Percentiles rank a stretch among this genome's conserved stretches.
Conservation (phyloP, 1,140 invertebrate species). For the Aphelenchoides avenae region DNA sequence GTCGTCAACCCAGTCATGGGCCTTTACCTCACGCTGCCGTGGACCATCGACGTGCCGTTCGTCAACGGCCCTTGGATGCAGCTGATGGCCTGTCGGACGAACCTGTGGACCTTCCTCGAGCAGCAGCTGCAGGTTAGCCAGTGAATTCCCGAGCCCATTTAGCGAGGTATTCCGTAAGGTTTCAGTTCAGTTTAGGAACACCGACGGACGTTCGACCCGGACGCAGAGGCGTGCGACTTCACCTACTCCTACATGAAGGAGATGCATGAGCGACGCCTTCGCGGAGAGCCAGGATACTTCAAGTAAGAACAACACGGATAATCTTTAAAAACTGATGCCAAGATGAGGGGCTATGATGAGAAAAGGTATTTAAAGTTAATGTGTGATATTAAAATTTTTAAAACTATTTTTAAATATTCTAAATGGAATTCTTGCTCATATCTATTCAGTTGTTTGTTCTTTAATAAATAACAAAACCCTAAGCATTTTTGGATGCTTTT, state of each 20-base stretch:
- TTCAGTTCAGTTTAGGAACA: slow-evolving; percentile 26
- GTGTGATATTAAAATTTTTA: slow-evolving; percentile 9
- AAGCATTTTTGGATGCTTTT: too few species aligned
- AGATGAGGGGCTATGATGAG: too few species aligned
- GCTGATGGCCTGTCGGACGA: slow-evolving; percentile 39
- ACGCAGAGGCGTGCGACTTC: slow-evolving; percentile 43
- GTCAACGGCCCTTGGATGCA: slow-evolving; percentile 47
- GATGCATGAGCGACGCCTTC: slow-evolving; percentile 40
- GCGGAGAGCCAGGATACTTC: background rate
- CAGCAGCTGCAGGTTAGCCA: slow-evolving; percentile 43
- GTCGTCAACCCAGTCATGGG: slow-evolving; percentile 47
- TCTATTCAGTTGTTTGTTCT: too few species aligned
- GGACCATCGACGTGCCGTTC: slow-evolving; percentile 44
- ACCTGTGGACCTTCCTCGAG: slow-evolving; percentile 47
- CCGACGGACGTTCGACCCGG: slow-evolving; percentile 11
- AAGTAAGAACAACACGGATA: slow-evolving; percentile 10
- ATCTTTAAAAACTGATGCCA: slow-evolving; percentile 4
- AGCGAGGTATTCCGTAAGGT: too few species aligned
- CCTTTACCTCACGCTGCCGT: slow-evolving; percentile 46
- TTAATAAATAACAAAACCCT: too few species aligned
- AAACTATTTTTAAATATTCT: too few species aligned
- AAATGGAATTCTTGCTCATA: too few species aligned
- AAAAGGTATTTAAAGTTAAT: slow-evolving; percentile 6
- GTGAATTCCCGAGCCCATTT: too few species aligned
- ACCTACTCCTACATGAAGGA: slow-evolving; percentile 56